Evolutionary conservation across 2,888 invertebrate species (phyloP), one percentile per base, ranked within the genome.

Genomic region (Mimas tiliae): DNA sequence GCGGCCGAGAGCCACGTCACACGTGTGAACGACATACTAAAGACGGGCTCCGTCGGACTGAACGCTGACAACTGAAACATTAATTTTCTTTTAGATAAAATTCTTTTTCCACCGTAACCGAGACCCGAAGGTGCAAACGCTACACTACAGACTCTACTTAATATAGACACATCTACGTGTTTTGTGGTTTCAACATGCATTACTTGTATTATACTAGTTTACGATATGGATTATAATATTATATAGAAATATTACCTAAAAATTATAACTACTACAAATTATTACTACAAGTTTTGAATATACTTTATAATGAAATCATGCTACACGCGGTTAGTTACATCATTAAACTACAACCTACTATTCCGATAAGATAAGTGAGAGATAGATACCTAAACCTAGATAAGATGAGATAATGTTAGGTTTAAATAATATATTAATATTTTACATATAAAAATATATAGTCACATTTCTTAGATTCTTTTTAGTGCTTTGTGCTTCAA

Each of bases 1-100:
- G 85, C 83, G 86, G 85, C 86, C 81, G 74, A 83, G 76, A 84
- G 85, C 87, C 86, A 84, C 83, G 27, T 27, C 27, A 27, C 27
- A 27, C 27, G 76, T 74, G 74, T 75, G 75, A 74, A 77, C 77
- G 73, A 79, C 80, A 76, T 79, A 82, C 83, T 93, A 93, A 81
- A 93, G 85, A 90, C 89, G 89, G 87, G 92, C 92, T 83, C 91
- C 92, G 75, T 81, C 83, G 82, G 93, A 91, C 83, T 93, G 93
- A 83, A 93, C 85, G 90, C 79, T 87, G 89, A 90, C 82, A 87
- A 92, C 93, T 93, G 93, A 92, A 93, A 93, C 83, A 91, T 90
- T 80, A 90, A 91, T 83, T 86, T 82, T 79, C 77, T 72, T 91
- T 93, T 88, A 91, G 81, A 82, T 83, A 81, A 75, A 75, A 73